Evolutionary conservation across 2,888 invertebrate genomes (phyloP).

Genomic region (Ypsolopha scabrella): DNA sequence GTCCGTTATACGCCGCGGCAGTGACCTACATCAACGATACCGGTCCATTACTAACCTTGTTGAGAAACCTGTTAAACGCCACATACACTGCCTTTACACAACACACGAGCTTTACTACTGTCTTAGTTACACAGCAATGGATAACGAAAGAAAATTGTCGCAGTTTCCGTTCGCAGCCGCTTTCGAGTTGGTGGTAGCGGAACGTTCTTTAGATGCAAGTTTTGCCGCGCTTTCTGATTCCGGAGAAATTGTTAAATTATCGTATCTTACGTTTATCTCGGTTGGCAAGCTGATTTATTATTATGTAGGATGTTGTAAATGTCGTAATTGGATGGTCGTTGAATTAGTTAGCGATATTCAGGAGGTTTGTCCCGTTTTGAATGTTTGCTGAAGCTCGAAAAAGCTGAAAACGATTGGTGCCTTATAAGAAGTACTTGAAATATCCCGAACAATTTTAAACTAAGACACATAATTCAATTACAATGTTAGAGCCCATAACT

Average conservation of each 20-base stretch:
- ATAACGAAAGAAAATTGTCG: conserved; percentile 6
- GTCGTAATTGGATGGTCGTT: conserved; percentile 18
- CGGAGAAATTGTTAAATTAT: conserved; percentile 32
- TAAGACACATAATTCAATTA: too few relatives aligned
- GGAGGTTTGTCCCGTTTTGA: neutral
- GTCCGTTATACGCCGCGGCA: conserved; percentile 64
- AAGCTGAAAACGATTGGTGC: too few relatives aligned
- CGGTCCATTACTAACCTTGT: conserved; percentile 49
- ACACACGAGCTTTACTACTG: neutral
- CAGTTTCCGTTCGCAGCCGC: neutral
- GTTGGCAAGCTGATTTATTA: conserved; percentile 51
- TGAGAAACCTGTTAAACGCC: conserved; percentile 17
- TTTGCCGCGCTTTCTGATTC: conserved; percentile 65
- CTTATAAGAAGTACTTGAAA: too few relatives aligned
- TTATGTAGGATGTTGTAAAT: conserved; percentile 51
- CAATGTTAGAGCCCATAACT: too few relatives aligned
- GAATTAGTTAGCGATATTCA: neutral
- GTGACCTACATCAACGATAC: conserved; percentile 53
- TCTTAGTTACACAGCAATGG: conserved; percentile 19
- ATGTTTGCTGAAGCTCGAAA: too few relatives aligned
- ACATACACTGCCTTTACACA: conserved; percentile 14
- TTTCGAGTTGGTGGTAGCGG: conserved; percentile 1
- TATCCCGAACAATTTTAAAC: too few relatives aligned
- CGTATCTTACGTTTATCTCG: conserved; percentile 37
- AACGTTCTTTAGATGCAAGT: conserved; percentile 17